A percentile compares a stretch with the other conserved stretches of the same genome.
Conservation (phyloP, 2,113 vertebrate species). For the Poicephalus meyeri region DNA sequence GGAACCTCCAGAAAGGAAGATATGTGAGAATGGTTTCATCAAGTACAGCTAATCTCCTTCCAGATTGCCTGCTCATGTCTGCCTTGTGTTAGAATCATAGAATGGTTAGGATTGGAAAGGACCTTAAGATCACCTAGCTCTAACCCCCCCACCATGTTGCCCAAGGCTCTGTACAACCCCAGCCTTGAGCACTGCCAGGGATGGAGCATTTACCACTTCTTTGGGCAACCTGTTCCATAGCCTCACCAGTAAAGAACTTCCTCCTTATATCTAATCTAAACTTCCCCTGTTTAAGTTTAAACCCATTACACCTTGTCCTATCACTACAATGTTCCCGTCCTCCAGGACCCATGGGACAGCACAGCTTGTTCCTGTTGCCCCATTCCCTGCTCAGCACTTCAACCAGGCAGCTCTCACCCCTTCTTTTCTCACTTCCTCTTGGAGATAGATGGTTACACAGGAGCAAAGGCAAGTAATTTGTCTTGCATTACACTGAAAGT, state of each 20-base stretch:
- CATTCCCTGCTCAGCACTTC: neutral
- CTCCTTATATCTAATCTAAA: neutral
- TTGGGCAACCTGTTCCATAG: neutral
- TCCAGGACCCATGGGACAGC: neutral
- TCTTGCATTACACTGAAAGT: neutral
- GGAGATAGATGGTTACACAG: too few relatives aligned
- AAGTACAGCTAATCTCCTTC: neutral
- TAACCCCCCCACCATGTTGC: neutral
- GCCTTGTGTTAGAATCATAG: accelerated
- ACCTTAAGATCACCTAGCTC: neutral
- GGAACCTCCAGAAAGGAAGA: neutral
- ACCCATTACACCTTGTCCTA: neutral
- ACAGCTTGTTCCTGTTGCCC: neutral
- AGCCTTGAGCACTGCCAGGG: neutral
- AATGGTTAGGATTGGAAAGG: neutral
- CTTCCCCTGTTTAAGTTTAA: neutral
- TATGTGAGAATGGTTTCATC: neutral
- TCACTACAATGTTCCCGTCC: neutral
- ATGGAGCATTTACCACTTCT: neutral
- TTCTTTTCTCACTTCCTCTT: neutral
- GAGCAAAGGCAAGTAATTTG: accelerated
- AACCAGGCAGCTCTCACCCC: neutral
- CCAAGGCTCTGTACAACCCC: neutral
- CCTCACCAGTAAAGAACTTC: neutral
- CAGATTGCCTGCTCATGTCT: neutral